Base-by-base conservation (phyloP, 2,888 invertebrate genomes). In the Aradus depressus region DNA sequence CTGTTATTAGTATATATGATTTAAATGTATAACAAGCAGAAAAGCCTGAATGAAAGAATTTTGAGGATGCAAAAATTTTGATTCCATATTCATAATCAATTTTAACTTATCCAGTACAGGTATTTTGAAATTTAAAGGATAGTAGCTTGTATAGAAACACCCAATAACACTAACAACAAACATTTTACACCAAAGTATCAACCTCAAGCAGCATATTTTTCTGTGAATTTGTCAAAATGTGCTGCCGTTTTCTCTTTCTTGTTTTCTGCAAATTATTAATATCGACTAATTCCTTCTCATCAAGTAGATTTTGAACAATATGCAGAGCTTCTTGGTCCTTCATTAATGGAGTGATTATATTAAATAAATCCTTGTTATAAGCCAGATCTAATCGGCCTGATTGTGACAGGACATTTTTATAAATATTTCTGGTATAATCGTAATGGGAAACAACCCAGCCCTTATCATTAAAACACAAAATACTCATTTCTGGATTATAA, bases 401-500 rank as follows among this genome's bases (percentile, higher is more conserved):
- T 19, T 61, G 56, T 31, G 63, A 57, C 47, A 61, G 55, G n/a
- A 71, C 66, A 34, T 62, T 60, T 53, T 63, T 61, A 57, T 74
- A 75, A 44, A 72, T 62, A 44, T 66, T 62, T 53, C 72, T 64
- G 6, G 75, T 63, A 60, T 68, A 72, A 28, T 67, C 58, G 56
- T 68, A 63, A 60, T 75, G 75, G 10, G 73, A 75, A 59, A 76
- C 64, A 34, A 73, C 66, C 66, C 69, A 71, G 21, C 74, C 75
- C 34, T 65, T 62, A 10, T 67, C 62, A 39, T 63, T 63, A 22
- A 60, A 55, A 47, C 63, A 64, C 50, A 72, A 58, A 35, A 72
- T 57, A 59, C 72, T 72, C 73, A 73, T 73, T 10, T 34, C 21
- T n/a, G 25, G 31, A 28, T 28, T 10, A 28, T 10, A 8, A 28